Conservation (phyloP, 2,113 vertebrate genomes). For the Felis catus region F.catus_Fca126_mat1.0 CM031411.1:56883501-56884000, state of each 20-base stretch:
- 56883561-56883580: conserved; percentile 31
- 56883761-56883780: conserved; percentile 26
- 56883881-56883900: conserved; percentile 17
- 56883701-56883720: conserved; percentile 41
- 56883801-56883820: conserved; percentile 26
- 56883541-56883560: neutral
- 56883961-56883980: conserved; percentile 27
- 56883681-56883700: conserved; percentile 6
- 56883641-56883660: conserved; percentile 30
- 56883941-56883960: neutral
- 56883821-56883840: neutral
- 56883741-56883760: conserved; percentile 1
- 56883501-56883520: conserved; percentile 11
- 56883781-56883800: conserved; percentile 41
- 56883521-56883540: neutral
- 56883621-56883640: conserved; percentile 36
- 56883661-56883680: conserved; percentile 33
- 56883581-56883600: neutral
- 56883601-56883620: conserved; percentile 17
- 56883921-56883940: neutral
- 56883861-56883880: neutral
- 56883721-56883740: neutral
- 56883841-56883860: conserved; percentile 14
- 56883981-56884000: neutral
- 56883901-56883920: neutral